Evolutionary conservation across 2,888 invertebrate species (phyloP).

Genomic region (Graphium colonna): DNA sequence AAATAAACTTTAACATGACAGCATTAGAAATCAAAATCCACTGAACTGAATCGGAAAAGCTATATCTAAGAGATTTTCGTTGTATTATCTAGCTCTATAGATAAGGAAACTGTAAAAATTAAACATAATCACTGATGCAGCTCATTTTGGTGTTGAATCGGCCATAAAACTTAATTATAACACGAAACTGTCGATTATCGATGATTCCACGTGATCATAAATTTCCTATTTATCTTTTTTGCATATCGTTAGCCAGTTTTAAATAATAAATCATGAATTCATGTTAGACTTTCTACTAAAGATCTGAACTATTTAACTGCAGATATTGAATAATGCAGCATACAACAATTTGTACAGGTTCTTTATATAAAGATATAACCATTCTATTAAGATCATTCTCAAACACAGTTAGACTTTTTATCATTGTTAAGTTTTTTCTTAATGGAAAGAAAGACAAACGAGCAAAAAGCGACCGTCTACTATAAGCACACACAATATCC

Average conservation of each 20-base stretch:
- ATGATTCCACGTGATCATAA: not conserved
- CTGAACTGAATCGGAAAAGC: not conserved
- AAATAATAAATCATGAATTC: not conserved
- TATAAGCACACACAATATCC: too few species aligned
- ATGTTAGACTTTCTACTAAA: too few species aligned
- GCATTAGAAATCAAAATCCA: not conserved
- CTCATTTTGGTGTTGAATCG: conserved; percentile 2
- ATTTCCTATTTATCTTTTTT: not conserved
- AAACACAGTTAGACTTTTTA: too few species aligned
- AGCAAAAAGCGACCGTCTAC: too few species aligned
- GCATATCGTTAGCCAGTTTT: not conserved
- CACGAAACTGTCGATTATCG: not conserved
- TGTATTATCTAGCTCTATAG: not conserved
- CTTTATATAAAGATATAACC: too few species aligned
- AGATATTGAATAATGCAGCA: too few species aligned
- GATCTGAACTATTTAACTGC: too few species aligned
- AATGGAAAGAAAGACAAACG: too few species aligned
- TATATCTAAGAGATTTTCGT: not conserved
- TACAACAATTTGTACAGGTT: too few species aligned
- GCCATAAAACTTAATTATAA: conserved; percentile 5
- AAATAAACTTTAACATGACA: conserved; percentile 7
- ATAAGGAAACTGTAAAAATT: conserved; percentile 10
- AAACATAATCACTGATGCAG: not conserved
- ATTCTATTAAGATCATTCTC: too few species aligned
- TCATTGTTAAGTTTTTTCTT: too few species aligned